Conservation (phyloP, 2,888 invertebrate genomes). For the Cephus rjabovi region DNA sequence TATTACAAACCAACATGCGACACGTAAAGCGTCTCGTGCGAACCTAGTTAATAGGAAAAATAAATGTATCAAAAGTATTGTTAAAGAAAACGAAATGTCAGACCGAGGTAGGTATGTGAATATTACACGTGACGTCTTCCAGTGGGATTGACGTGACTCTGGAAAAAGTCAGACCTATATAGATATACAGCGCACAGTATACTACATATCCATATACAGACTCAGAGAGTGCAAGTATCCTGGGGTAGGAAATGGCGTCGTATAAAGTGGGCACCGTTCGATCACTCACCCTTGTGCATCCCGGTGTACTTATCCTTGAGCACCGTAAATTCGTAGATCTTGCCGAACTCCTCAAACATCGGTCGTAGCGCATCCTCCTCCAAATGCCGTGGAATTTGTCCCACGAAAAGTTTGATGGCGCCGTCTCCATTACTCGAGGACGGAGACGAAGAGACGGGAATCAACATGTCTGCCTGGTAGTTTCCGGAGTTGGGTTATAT, state of each 20-base stretch:
- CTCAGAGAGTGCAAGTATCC: not conserved
- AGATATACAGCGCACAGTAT: not conserved
- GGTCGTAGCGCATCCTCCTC: slow-evolving; percentile 89
- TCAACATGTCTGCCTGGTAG: slow-evolving; percentile 44
- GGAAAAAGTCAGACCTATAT: not conserved
- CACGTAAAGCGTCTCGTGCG: not conserved
- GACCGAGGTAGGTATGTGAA: not conserved
- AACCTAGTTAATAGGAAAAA: not conserved
- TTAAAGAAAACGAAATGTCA: not conserved
- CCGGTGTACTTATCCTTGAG: slow-evolving; percentile 95
- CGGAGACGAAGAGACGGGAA: slow-evolving; percentile 62
- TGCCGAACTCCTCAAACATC: slow-evolving; percentile 93
- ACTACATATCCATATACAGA: not conserved
- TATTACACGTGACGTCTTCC: not conserved
- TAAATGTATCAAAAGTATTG: not conserved
- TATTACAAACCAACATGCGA: not conserved
- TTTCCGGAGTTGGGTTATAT: not conserved
- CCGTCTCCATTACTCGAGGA: slow-evolving; percentile 69
- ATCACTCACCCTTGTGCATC: slow-evolving; percentile 88
- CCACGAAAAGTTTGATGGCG: slow-evolving; percentile 89
- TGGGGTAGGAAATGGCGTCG: not conserved
- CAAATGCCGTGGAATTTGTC: slow-evolving; percentile 91
- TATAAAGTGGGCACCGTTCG: not conserved
- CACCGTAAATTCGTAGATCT: slow-evolving; percentile 94
- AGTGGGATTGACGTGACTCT: not conserved